Percentiles rank a stretch among this genome's conserved stretches.
These are phyloP conservation scores for Peromyscus polionotus DNA, from an alignment of 2,113 vertebrate species.

Conservation along the genomic window DNA sequence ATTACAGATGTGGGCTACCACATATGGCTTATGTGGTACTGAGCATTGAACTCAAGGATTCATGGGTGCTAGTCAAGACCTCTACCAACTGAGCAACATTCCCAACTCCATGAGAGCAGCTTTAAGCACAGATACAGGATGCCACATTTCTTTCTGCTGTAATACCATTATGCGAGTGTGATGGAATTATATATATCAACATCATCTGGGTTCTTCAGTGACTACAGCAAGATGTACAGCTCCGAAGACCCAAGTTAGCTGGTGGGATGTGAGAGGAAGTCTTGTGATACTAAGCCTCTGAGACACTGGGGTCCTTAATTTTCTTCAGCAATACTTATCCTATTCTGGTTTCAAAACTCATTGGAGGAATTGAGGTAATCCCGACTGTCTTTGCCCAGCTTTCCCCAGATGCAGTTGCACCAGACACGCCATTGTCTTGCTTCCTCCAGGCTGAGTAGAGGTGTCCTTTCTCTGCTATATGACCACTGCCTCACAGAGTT, in stretches of 20 bases:
- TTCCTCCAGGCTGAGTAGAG: neutral
- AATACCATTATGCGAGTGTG: neutral
- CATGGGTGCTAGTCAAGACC: neutral
- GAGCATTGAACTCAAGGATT: neutral
- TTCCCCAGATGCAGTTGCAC: neutral
- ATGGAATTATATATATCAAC: neutral
- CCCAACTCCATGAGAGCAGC: neutral
- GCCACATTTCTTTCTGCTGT: neutral
- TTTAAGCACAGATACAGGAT: neutral
- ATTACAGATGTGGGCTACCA: neutral
- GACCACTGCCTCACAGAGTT: neutral
- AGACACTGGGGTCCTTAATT: neutral
- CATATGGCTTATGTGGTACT: neutral
- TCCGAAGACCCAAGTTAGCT: neutral
- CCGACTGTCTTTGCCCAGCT: neutral
- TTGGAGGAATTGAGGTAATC: neutral
- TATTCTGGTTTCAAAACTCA: neutral
- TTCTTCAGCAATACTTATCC: neutral
- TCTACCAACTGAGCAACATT: neutral
- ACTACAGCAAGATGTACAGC: rapidly evolving
- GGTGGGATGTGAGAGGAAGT: neutral
- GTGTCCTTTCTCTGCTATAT: neutral
- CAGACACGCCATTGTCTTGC: neutral
- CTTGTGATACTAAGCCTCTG: neutral
- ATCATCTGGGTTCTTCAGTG: neutral